phyloP scores from a whole-genome alignment of 2,113 vertebrate genomes.

The Triplophysa rosa region DNA sequence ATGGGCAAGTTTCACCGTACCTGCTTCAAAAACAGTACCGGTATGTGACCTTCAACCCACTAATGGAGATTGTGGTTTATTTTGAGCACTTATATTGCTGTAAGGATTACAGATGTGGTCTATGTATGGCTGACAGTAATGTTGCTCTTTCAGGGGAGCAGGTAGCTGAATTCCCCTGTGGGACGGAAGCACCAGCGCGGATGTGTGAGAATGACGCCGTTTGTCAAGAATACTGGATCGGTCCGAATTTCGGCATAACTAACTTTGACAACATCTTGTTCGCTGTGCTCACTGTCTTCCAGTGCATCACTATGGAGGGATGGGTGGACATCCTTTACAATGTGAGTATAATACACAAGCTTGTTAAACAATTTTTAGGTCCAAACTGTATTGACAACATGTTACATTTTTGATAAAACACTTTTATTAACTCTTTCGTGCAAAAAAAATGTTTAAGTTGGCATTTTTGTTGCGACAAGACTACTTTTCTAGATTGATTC shows the following conservation, averaged over 20 bases:
- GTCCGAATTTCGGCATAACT: slow-evolving; percentile 95
- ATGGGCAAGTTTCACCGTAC: slow-evolving; percentile 95
- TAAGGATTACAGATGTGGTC: not conserved
- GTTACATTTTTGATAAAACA: too few species aligned
- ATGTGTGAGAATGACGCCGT: slow-evolving; percentile 75
- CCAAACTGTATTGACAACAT: too few species aligned
- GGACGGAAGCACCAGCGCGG: slow-evolving; percentile 81
- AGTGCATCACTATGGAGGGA: slow-evolving; percentile 99
- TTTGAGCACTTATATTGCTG: slow-evolving; percentile 12
- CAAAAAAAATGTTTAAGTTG: too few species aligned
- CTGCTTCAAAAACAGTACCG: slow-evolving; percentile 85
- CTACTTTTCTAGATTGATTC: too few species aligned
- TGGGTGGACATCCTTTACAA: slow-evolving; percentile 97
- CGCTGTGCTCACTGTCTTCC: slow-evolving; percentile 92
- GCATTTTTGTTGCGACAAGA: too few species aligned
- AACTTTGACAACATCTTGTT: slow-evolving; percentile 99
- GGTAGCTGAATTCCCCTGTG: slow-evolving; percentile 87
- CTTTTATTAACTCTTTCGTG: too few species aligned
- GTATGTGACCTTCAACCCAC: slow-evolving; percentile 62
- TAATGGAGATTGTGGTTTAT: slow-evolving; percentile 6
- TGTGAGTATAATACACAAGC: slow-evolving; percentile 75
- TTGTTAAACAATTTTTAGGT: not conserved
- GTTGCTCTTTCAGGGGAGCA: slow-evolving; percentile 74
- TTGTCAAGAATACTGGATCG: slow-evolving; percentile 88
- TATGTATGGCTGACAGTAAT: slow-evolving; percentile 18